Conservation (phyloP, 2,888 invertebrate species). For the Achlya flavicornis region DNA sequence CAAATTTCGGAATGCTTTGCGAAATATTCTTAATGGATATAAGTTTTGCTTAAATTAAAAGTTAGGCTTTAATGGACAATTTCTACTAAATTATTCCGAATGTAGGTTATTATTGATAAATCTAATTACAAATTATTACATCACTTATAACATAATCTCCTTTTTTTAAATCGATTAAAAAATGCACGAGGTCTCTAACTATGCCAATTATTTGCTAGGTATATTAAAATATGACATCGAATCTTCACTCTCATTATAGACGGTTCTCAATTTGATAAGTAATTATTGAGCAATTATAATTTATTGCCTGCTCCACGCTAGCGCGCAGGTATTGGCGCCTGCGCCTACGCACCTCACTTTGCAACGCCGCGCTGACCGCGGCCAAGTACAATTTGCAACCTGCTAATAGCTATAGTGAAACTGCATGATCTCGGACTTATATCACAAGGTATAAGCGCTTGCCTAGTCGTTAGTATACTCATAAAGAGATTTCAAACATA, state of each 20-base stretch:
- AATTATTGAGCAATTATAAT: constrained; percentile 45
- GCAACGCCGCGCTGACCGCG: constrained; percentile 35
- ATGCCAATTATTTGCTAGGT: too few relatives aligned
- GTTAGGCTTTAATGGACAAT: too few relatives aligned
- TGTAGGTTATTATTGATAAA: too few relatives aligned
- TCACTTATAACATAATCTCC: too few relatives aligned
- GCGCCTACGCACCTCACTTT: constrained; percentile 62
- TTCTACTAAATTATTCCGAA: too few relatives aligned
- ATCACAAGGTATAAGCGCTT: constrained; percentile 28
- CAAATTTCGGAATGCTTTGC: constrained; percentile 31
- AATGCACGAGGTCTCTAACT: too few relatives aligned
- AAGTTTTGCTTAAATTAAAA: neutral
- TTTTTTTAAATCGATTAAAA: too few relatives aligned
- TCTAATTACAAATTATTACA: neutral
- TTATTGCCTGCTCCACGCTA: constrained; percentile 21
- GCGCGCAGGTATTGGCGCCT: constrained; percentile 51
- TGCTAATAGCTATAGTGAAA: constrained; percentile 68
- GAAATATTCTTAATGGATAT: constrained; percentile 20
- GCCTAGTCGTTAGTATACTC: too few relatives aligned
- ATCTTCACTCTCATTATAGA: constrained; percentile 22
- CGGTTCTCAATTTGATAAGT: constrained; percentile 22
- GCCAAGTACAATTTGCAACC: constrained; percentile 72
- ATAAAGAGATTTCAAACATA: too few relatives aligned
- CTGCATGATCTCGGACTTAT: constrained; percentile 24
- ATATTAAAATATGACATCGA: neutral